Conservation (phyloP, 2,113 vertebrate genomes). For the Paratilapia polleni region DNA sequence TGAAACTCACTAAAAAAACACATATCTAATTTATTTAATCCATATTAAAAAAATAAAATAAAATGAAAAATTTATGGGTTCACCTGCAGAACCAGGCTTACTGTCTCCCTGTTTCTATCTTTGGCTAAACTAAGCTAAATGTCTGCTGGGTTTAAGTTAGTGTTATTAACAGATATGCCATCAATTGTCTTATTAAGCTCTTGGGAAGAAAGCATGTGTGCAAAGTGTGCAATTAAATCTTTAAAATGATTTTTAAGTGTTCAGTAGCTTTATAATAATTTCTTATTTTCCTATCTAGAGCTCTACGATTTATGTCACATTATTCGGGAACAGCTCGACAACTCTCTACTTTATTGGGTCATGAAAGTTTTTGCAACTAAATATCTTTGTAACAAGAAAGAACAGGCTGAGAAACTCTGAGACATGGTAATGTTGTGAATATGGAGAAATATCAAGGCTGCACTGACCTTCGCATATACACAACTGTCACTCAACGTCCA, state of each 20-base stretch:
- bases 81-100: not conserved
- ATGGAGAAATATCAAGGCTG: not conserved
- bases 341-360: not conserved
- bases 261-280: too few species aligned
- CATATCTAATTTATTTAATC: not conserved
- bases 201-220: too few species aligned
- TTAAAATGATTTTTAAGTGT: too few species aligned
- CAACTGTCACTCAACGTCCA: slow-evolving; percentile 96
- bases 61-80: not conserved
- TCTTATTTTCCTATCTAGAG: too few species aligned
- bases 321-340: too few species aligned
- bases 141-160: too few species aligned
- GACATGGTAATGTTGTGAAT: not conserved
- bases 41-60: not conserved
- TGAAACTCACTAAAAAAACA: not conserved
- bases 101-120: not conserved
- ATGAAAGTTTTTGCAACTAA: not conserved
- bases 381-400: not conserved
- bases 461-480: slow-evolving; percentile 92
- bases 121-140: not conserved
- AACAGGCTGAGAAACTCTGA: not conserved
- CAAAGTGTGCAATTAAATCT: too few species aligned
- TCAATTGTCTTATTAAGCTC: not conserved
- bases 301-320: too few species aligned
- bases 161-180: not conserved